A percentile compares a stretch with the other conserved stretches of the same genome.
phyloP scores from a whole-genome alignment of 2,113 vertebrate genomes.

The Corynorhinus townsendii region DNA sequence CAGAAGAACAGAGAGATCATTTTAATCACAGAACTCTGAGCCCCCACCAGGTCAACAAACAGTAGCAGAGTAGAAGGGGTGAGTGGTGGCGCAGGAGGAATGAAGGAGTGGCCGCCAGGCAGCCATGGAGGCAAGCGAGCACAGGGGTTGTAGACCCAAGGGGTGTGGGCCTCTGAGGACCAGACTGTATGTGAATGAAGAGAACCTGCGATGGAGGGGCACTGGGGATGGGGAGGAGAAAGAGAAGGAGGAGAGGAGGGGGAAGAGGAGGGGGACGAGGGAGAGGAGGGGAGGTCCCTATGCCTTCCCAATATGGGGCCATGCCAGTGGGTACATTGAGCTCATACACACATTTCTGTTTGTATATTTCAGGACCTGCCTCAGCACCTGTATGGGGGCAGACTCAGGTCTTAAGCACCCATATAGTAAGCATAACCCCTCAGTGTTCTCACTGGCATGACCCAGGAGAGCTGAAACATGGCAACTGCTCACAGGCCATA shows the following conservation, averaged over 20 bases:
- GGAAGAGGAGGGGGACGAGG: too few species aligned
- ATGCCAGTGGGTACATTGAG: not conserved
- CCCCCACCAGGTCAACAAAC: not conserved
- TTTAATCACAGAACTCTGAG: not conserved
- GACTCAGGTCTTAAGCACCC: too few species aligned
- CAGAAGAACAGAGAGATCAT: not conserved
- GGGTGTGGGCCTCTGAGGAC: not conserved
- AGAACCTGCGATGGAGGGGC: not conserved
- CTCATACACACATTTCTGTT: not conserved
- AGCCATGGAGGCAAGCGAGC: rapidly evolving
- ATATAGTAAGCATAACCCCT: not conserved
- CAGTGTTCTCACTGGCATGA: not conserved
- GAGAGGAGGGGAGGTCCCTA: too few species aligned
- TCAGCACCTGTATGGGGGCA: not conserved
- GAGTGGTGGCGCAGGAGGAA: not conserved
- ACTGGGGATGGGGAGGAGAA: not conserved
- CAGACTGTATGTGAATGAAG: not conserved
- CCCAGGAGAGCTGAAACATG: not conserved
- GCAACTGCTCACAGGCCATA: rapidly evolving
- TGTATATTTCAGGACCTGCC: not conserved
- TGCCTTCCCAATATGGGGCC: not conserved
- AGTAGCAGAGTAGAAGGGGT: not conserved
- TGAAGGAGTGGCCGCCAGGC: not conserved
- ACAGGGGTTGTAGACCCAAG: rapidly evolving
- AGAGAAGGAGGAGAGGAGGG: not conserved